Percentiles rank a stretch among this genome's conserved stretches.
phyloP scores from a whole-genome alignment of 2,113 vertebrate species.

The Anser cygnoides region DNA sequence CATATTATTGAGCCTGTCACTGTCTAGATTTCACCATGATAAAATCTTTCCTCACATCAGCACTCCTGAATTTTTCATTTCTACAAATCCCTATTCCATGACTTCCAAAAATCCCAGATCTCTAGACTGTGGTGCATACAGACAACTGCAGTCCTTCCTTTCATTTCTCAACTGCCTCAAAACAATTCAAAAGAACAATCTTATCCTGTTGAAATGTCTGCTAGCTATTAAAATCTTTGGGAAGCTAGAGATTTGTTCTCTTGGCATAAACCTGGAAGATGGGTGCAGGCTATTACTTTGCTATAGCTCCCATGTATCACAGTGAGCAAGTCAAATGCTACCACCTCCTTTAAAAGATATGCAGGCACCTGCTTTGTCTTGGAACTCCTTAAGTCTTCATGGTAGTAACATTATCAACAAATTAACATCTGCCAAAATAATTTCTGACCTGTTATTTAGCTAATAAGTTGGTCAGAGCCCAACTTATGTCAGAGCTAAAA shows the following conservation, averaged over 20 bases:
- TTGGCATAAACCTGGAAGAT: background rate
- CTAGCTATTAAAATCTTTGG: background rate
- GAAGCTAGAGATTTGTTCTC: background rate
- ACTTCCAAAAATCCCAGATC: background rate
- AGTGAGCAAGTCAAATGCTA: background rate
- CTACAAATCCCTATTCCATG: background rate
- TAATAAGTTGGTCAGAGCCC: background rate
- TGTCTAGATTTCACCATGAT: background rate
- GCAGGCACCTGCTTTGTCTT: background rate
- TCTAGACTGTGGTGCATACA: background rate
- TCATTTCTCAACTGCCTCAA: background rate
- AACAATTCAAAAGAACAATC: background rate
- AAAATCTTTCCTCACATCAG: background rate
- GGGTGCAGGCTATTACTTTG: background rate
- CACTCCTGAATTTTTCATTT: background rate
- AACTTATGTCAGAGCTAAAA: background rate
- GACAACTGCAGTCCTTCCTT: background rate
- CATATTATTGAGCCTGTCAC: background rate
- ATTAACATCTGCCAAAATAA: background rate
- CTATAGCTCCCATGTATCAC: background rate
- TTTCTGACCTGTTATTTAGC: background rate
- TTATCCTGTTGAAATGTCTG: background rate
- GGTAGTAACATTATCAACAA: background rate
- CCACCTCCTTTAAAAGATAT: background rate
- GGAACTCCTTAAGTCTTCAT: background rate